Base-by-base conservation (phyloP, 2,113 vertebrate species). In the Syrrhaptes paradoxus region DNA sequence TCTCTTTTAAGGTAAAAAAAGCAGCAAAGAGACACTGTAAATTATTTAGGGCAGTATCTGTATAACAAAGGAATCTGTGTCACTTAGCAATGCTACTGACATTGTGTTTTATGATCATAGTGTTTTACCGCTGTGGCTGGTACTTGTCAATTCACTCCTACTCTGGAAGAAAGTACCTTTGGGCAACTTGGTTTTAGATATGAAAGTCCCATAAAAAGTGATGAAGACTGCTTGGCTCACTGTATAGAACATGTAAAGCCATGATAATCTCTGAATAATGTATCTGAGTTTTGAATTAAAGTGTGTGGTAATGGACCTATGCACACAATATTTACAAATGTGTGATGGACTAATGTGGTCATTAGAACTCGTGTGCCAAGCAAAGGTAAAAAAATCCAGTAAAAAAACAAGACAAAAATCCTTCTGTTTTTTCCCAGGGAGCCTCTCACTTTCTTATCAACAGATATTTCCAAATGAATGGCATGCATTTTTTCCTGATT, bases 11-110 rank as follows among this genome's bases (percentile, higher is more conserved):
- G 36, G 45, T 65, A 32, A 77, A 51, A 90, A 46, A 65, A 29
- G 7, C 67, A 36, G 21, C 75, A 34, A 81, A 74, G 51, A 43
- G 15, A 24, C 21, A 43, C 13, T 17, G 24, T 88, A 70, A 70
- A 63, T 81, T 74, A 86, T 92, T 90, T 77, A 83, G 65, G 73
- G 15, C 58, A 41, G 38, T 65, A 49, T 68, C 73, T 75, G 28
- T 89, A 38, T 63, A 68, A 90, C 77, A 85, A 89, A 81, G 54
- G 49, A 85, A 72, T 38, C 4, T 43, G 17, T 75, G 58, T 90
- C 89, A 86, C 89, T 86, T 86, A 86, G 92, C 67, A 93, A 81
- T 71, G 63, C 65, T 92, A 24, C 55, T 90, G 91, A 85, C 67
- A 28, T 68, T 79, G 58, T 66, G 20, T 68, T 78, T 87, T 87